Base-by-base conservation (phyloP, 2,888 invertebrate species). In the Tanaodytes sp. region DNA sequence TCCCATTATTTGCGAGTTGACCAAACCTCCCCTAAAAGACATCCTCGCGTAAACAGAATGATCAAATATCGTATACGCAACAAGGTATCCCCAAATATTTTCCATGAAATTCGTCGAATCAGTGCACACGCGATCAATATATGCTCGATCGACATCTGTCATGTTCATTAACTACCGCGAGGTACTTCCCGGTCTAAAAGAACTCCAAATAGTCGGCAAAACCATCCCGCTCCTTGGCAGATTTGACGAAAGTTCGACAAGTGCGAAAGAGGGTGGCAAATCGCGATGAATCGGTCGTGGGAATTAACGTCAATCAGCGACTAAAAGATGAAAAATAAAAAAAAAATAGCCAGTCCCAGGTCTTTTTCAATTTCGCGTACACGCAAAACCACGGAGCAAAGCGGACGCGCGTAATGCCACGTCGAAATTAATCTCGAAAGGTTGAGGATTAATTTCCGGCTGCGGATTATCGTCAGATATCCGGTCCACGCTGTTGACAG, bases 391-490 rank as follows among this genome's bases (percentile, higher is more conserved):
- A 59, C 59, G 59, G 55, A 57, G 57, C 52, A 40, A 36, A 54
- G 40, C 61, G 61, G 54, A 61, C 49, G 49, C 30, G 40, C 45
- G 67, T 59, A 67, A 67, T 55, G 58, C 40, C 57, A 45, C 43
- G 37, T 49, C 46, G 67, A 69, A 75, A 75, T 73, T 74, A 73
- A 78, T 80, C 76, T 74, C 45, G 64, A 75, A 76, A 78, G 72
- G 73, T 62, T 69, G 73, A 70, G 74, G 75, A 79, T 79, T 80
- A 79, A 80, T 80, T 79, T 78, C 76, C 76, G 77, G 76, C 69
- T 73, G 54, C 63, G 76, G 75, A 81, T 79, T 78, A 80, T 57
- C 75, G 73, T 74, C 72, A 64, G 74, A 75, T 76, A 74, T 75
- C 75, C 73, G 71, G 67, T 64, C 51, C 45, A 54, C 55, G 40